Percentiles rank a stretch among this genome's conserved stretches.
Evolutionary conservation across 2,888 invertebrate species (phyloP).

Genomic region (Cerastis rubricosa): DNA sequence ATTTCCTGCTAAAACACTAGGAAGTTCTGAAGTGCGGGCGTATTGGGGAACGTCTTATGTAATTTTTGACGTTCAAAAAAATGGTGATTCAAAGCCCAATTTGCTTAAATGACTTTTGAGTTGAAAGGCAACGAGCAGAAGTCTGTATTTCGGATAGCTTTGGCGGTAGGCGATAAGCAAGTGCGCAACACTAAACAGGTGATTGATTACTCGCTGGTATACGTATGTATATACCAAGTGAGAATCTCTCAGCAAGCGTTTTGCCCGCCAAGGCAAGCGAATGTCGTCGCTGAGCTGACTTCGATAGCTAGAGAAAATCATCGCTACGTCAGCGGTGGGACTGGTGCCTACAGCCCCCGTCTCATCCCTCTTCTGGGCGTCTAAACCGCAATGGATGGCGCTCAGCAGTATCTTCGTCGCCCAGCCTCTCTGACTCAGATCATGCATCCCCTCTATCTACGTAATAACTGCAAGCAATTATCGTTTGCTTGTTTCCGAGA

Average conservation of each 20-base stretch:
- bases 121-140: not conserved
- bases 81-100: not conserved
- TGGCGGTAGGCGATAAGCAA: too few species aligned
- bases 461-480: slow-evolving; percentile 60
- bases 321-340: not conserved
- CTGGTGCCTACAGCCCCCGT: not conserved
- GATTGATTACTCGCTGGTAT: too few species aligned
- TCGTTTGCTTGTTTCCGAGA: slow-evolving; percentile 54
- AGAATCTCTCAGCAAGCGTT: too few species aligned
- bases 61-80: too few species aligned
- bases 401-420: slow-evolving; percentile 40
- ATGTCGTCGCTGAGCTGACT: too few species aligned
- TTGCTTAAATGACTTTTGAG: not conserved
- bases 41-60: not conserved
- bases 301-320: too few species aligned
- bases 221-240: too few species aligned
- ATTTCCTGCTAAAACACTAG: not conserved
- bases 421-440: slow-evolving; percentile 20
- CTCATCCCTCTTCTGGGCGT: not conserved
- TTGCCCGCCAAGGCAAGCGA: too few species aligned
- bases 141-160: not conserved
- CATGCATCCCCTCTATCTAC: slow-evolving; percentile 30
- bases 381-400: slow-evolving; percentile 48
- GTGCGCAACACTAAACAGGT: too few species aligned
- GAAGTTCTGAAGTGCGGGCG: not conserved